Evolutionary conservation across 2,113 vertebrate species (phyloP).

Genomic region (Hippocampus mohnikei): DNA sequence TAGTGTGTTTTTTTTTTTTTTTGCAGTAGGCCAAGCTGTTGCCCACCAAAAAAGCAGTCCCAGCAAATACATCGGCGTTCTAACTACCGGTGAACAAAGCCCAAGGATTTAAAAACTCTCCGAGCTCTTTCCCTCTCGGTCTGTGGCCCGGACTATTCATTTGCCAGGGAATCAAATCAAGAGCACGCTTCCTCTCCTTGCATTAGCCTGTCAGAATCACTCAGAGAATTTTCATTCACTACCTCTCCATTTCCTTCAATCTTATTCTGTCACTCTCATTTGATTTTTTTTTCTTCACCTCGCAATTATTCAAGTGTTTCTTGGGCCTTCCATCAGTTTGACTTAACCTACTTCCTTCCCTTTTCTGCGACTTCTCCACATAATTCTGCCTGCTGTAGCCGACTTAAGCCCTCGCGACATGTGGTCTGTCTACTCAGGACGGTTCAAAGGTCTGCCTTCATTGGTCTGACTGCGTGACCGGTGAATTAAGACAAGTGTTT

Average conservation of each 20-base stretch:
- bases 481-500: conserved; percentile 41
- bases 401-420: conserved; percentile 56
- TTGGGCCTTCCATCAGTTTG: conserved; percentile 59
- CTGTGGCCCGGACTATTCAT: conserved; percentile 26
- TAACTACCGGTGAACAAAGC: conserved; percentile 30
- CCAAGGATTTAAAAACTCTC: conserved; percentile 30
- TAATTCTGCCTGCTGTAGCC: conserved; percentile 36
- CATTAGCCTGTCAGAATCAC: conserved; percentile 32
- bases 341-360: conserved; percentile 65
- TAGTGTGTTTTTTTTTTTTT: neutral
- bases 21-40: conserved; percentile 11
- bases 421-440: conserved; percentile 41
- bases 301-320: conserved; percentile 66
- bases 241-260: conserved; percentile 45
- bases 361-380: conserved; percentile 8
- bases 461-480: conserved; percentile 39
- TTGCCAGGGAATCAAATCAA: conserved; percentile 56
- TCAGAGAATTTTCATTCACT: conserved; percentile 42
- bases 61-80: conserved; percentile 34
- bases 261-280: conserved; percentile 42
- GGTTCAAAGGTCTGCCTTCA: conserved; percentile 39
- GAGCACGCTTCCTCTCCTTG: conserved; percentile 41
- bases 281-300: conserved; percentile 25
- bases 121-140: conserved; percentile 8
- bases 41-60: conserved; percentile 21